Percentiles rank a stretch among this genome's conserved stretches.
phyloP scores from a whole-genome alignment of 2,888 invertebrate species.

The Hetaerina titia region DNA sequence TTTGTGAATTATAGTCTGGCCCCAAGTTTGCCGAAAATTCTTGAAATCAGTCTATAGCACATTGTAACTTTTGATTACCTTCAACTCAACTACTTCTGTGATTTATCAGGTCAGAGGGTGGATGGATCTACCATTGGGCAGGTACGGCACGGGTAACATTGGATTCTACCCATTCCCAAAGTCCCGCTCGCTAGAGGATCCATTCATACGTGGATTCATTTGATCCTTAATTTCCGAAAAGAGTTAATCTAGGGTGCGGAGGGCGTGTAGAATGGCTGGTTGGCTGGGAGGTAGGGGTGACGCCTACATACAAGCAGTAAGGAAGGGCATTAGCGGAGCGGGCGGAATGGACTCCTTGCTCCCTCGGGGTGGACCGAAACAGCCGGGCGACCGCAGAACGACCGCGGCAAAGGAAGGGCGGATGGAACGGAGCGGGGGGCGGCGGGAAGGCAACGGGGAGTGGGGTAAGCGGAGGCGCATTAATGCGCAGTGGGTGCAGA shows the following conservation, averaged over 20 bases:
- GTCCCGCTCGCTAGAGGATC: background rate
- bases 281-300: background rate
- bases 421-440: background rate
- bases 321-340: background rate
- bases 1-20: too few relatives aligned
- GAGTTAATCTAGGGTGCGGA: background rate
- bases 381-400: background rate
- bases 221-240: constrained; percentile 6
- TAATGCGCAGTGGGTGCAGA: background rate
- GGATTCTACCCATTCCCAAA: background rate
- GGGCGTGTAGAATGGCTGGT: background rate
- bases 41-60: too few relatives aligned
- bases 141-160: background rate
- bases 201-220: background rate
- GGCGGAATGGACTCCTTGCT: background rate
- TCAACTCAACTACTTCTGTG: too few relatives aligned
- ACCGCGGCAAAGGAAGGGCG: background rate
- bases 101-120: too few relatives aligned
- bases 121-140: background rate
- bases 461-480: background rate
- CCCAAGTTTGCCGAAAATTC: too few relatives aligned
- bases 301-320: background rate
- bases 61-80: too few relatives aligned
- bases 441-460: background rate
- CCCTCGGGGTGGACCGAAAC: background rate